These are phyloP conservation scores for Spisula solida DNA, from an alignment of 2,888 invertebrate genomes.

Conservation along the genomic window DNA sequence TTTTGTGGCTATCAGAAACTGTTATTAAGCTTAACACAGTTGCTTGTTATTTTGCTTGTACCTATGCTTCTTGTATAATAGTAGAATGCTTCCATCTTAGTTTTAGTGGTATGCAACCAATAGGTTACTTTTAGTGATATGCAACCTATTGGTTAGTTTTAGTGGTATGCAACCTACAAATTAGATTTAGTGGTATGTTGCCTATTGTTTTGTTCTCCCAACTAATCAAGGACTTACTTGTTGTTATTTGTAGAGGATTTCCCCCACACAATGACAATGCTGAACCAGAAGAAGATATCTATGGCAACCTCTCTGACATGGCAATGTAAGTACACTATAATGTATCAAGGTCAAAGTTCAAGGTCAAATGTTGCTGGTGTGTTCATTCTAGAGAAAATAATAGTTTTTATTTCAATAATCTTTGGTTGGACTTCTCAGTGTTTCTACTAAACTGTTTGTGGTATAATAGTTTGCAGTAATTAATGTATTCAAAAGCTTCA, in stretches of 20 bases:
- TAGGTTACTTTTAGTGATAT: neutral
- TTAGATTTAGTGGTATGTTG: too few species aligned
- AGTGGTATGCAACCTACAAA: neutral
- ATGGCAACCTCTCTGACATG: constrained; percentile 87
- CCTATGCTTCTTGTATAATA: constrained; percentile 11
- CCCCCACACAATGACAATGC: constrained; percentile 78
- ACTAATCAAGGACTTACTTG: constrained; percentile 42
- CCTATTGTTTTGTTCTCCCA: constrained; percentile 7
- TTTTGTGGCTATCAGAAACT: too few species aligned
- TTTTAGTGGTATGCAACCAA: neutral
- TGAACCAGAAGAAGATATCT: constrained; percentile 87
- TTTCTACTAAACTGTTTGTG: neutral
- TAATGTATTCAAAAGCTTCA: neutral
- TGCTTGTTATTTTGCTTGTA: constrained; percentile 6
- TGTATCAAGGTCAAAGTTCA: constrained; percentile 32
- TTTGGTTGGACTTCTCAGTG: neutral
- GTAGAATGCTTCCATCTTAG: neutral
- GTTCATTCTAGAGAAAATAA: neutral
- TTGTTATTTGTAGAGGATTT: constrained; percentile 81
- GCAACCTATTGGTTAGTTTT: neutral
- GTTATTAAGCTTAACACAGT: neutral
- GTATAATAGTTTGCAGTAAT: neutral
- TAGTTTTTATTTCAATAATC: neutral
- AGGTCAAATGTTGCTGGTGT: constrained; percentile 12
- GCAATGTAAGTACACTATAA: constrained; percentile 82